Evolutionary conservation across 2,888 invertebrate species (phyloP), one percentile per base, ranked within the genome.

Genomic region (Zygaena filipendulae): DNA sequence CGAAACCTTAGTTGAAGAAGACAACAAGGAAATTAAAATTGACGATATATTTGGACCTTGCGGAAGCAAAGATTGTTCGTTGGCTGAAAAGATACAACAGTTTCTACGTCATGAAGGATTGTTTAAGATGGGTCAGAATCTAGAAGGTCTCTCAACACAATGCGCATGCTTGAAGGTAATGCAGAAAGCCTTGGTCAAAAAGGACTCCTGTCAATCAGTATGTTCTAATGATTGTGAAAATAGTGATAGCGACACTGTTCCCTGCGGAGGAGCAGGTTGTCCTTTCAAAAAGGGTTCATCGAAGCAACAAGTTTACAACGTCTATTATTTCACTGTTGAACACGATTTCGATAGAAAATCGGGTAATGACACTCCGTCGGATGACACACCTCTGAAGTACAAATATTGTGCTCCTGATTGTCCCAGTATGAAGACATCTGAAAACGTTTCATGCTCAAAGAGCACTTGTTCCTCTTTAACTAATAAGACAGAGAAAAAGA

Each of bases 281-380:
- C 71, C 72, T 3, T 59, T 45, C 36, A 32, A 19, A 8, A 49
- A 45, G 29, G 39, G 44, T 6, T 30, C 33, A 3, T 32, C 35
- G n/a, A 25, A 46, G 6, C 37, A 40, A 26, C 42, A 47, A 35
- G 54, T 68, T 2, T 75, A 69, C 35, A 41, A 66, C 24, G 67
- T 79, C 2, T 74, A 57, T 44, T 79, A 74, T 40, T 77, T 67
- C 36, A 75, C 71, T 8, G 71, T 79, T 2, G 62, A 70, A 49
- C 51, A 66, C 38, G 62, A 67, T 35, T 56, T 59, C 30, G 52
- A 59, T 10, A 54, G n/a, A 16, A 16, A 16, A 16, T 16, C 16
- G 16, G 16, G 16, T 6, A 16, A 16, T 6, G 16, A 7, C n/a
- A n/a, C n/a, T n/a, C n/a, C n/a, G n/a, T n/a, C 12, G 36, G 5